Evolutionary conservation across 2,888 invertebrate species (phyloP), one percentile per base, ranked within the genome.

Genomic region (Tortrix viridana): DNA sequence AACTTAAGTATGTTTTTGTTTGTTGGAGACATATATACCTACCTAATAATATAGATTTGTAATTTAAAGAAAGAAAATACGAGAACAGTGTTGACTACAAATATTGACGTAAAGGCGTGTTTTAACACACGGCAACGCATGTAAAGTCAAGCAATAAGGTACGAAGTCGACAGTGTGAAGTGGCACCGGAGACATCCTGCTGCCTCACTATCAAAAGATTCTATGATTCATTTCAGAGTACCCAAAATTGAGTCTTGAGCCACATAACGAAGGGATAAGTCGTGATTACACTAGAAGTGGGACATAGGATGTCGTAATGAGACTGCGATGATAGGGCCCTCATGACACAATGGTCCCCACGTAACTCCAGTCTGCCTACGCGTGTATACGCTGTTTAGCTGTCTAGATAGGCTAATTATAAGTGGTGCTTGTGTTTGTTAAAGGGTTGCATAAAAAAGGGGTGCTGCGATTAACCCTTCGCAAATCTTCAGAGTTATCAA

Each of bases 121-220:
- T 38, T 23, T 7, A 26, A 37, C 55, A 55, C 46, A 47, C 41
- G 52, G 2, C 48, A 53, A 46, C 52, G n/a, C n/a, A 22, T 56
- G 19, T 43, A 61, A 43, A 61, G 41, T 43, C 18, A 56, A 50
- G 56, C 72, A 67, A 67, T 72, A 74, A 74, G 75, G 72, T 72
- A 65, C 67, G 69, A 69, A 65, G 72, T 67, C 64, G 71, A 57
- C 32, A 5, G 48, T 55, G 73, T 73, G 70, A 60, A 80, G 81
- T 69, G 73, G 68, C 67, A 67, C 68, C 69, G 65, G 72, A 78
- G 77, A 77, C 77, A 75, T 72, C 32, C 12, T 32, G 32, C 7
- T 32, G 32, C 32, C 32, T 32, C 12, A 3, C 12, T 32, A 32
- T 32, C 32, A 12, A 12, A 32, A 32, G 12, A 32, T 32, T 9